These are phyloP conservation scores for Microcebus murinus DNA, from an alignment of 2,113 vertebrate genomes.

Conservation along the genomic window DNA sequence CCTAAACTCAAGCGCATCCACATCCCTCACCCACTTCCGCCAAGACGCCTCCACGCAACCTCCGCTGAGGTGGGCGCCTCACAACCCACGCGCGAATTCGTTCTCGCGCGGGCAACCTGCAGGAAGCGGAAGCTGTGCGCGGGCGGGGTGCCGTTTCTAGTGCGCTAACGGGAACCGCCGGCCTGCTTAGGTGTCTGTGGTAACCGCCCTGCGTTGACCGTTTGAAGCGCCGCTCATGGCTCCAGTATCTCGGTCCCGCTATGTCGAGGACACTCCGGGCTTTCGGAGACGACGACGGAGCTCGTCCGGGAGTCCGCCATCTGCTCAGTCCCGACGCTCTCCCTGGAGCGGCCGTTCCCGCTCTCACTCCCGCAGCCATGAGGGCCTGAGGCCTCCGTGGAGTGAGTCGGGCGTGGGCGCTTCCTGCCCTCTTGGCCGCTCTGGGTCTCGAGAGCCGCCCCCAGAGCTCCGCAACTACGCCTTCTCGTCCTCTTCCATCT, in stretches of 20 bases:
- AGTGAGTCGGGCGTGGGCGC: rapidly evolving
- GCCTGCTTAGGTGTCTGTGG: rapidly evolving
- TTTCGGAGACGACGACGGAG: not conserved
- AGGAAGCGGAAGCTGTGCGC: not conserved
- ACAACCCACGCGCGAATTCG: rapidly evolving
- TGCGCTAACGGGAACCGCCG: rapidly evolving
- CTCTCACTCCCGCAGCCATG: not conserved
- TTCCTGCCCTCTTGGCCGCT: rapidly evolving
- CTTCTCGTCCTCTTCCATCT: rapidly evolving
- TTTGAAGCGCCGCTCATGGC: slow-evolving; percentile 35
- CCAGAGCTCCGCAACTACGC: rapidly evolving
- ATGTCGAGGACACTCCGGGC: slow-evolving; percentile 58
- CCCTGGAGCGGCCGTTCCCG: not conserved
- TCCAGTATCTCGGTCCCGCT: slow-evolving; percentile 70
- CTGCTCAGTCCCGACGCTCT: not conserved
- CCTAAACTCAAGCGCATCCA: rapidly evolving
- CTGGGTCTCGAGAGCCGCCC: not conserved
- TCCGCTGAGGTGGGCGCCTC: rapidly evolving
- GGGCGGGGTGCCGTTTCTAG: rapidly evolving
- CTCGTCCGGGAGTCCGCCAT: slow-evolving; percentile 61
- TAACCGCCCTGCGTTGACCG: rapidly evolving
- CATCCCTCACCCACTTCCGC: rapidly evolving
- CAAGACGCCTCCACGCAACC: rapidly evolving
- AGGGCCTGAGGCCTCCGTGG: not conserved
- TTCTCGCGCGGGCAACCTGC: rapidly evolving